Base-by-base conservation (phyloP, 2,113 vertebrate genomes). In the Gymnorhina tibicen region DNA sequence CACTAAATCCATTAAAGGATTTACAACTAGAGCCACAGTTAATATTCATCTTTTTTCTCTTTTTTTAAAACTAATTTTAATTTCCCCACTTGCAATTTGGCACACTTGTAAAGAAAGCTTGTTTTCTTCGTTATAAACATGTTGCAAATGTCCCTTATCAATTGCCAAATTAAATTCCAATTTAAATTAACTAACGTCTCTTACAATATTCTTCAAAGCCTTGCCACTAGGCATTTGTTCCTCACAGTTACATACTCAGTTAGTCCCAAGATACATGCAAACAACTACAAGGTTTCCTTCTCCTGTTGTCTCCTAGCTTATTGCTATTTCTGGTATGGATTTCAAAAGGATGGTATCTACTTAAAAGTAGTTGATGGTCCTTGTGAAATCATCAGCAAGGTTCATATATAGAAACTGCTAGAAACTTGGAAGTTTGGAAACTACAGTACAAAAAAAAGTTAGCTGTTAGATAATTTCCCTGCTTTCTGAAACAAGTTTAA, bases 91-190 rank as follows among this genome's bases (percentile, higher is more conserved):
- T 83, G 79, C 28, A 60, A 55, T 79, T 88, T 82, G 69, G 49
- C 62, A 73, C 32, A 83, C 56, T 33, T 62, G 62, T 37, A 93
- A 89, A 92, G 41, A 76, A 83, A 76, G 21, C 35, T 62, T 68
- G 24, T 37, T 67, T 82, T 59, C 33, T 44, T 78, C 47, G 47
- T 85, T 32, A 72, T 50, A 60, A 69, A 42, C 13, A n/a, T 24
- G 41, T 64, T 91, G 22, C 35, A 62, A 86, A 83, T 44, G 28
- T 32, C 19, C 62, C 58, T 86, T 83, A 92, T 88, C 55, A 91
- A 96, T 20, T 89, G 41, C 37, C 68, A 94, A 92, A 96, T 76
- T 86, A 88, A 96, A 69, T 69, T 92, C 72, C 75, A 76, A 76
- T 85, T 91, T 76, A 87, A 95, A 94, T 93, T 91, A 84, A 75